These are phyloP conservation scores for Trichonephila inaurata DNA, from an alignment of 1,140 invertebrate genomes.

Conservation along the genomic window DNA sequence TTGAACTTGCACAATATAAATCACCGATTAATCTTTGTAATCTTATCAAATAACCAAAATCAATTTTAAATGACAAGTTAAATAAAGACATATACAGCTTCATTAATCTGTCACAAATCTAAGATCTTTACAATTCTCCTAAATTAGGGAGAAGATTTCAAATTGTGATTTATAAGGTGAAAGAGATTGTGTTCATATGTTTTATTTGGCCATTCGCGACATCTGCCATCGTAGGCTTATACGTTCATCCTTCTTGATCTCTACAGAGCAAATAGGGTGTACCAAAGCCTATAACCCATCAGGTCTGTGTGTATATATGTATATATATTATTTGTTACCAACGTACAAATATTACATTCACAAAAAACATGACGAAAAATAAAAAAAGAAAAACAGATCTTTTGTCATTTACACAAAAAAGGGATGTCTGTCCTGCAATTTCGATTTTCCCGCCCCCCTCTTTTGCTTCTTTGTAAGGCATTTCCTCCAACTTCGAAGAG, in stretches of 20 bases:
- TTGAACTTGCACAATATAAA: too few relatives aligned
- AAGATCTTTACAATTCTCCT: too few relatives aligned
- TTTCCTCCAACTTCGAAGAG: neutral
- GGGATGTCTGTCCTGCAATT: constrained; percentile 9
- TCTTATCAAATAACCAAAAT: too few relatives aligned
- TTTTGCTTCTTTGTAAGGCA: neutral
- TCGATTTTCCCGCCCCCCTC: too few relatives aligned
- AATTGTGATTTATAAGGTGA: neutral
- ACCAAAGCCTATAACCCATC: neutral
- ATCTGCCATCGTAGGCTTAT: neutral
- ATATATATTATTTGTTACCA: neutral
- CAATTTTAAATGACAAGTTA: too few relatives aligned
- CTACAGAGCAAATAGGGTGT: neutral
- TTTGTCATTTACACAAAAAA: constrained; percentile 33
- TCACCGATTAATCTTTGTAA: too few relatives aligned
- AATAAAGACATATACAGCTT: too few relatives aligned
- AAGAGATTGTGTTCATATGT: neutral
- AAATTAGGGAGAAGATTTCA: neutral
- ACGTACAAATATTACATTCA: neutral
- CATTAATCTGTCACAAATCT: too few relatives aligned
- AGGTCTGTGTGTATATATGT: too few relatives aligned
- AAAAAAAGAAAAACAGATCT: neutral
- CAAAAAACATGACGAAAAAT: neutral
- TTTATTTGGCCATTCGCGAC: neutral
- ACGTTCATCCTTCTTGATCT: neutral